Evolutionary conservation across 2,113 vertebrate species (phyloP).

Genomic region (Colossoma macropomum): DNA sequence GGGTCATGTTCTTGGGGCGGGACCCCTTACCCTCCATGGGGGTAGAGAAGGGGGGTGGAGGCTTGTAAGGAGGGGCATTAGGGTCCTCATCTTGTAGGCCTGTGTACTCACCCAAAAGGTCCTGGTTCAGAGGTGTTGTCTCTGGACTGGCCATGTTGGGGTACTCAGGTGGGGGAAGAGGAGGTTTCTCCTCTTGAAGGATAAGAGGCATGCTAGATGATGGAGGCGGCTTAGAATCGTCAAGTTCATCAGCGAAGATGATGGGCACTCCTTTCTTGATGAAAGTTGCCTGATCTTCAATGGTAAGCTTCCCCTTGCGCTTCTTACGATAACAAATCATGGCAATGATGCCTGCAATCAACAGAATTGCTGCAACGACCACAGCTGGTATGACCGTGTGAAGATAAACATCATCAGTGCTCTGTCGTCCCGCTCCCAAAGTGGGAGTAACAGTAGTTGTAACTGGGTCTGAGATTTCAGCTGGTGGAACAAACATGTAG

Average conservation of each 20-base stretch:
- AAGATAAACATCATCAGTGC: constrained; percentile 93
- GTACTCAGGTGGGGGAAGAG: constrained; percentile 93
- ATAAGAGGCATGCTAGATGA: constrained; percentile 98
- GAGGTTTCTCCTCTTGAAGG: constrained; percentile 98
- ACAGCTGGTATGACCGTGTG: constrained; percentile 97
- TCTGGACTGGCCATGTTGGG: constrained; percentile 92
- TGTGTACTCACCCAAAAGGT: constrained; percentile 91
- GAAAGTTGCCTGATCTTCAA: constrained; percentile 98
- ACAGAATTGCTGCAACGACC: constrained; percentile 93
- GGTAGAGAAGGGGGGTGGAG: constrained; percentile 93
- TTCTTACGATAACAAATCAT: constrained; percentile 99
- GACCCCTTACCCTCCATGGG: constrained; percentile 97
- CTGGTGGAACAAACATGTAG: constrained; percentile 86
- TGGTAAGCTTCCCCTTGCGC: constrained; percentile 94
- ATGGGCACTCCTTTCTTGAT: constrained; percentile 98
- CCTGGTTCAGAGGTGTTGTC: constrained; percentile 93
- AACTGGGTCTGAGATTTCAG: constrained; percentile 61
- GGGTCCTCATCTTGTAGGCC: constrained; percentile 95
- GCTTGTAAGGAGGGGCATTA: constrained; percentile 96
- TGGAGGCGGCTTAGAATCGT: constrained; percentile 93
- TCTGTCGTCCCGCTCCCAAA: constrained; percentile 85
- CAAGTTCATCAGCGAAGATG: constrained; percentile 95
- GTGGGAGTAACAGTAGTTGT: constrained; percentile 73
- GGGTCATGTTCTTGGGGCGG: constrained; percentile 99
- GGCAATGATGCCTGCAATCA: constrained; percentile 93